These are phyloP conservation scores for Mythimna pallens DNA, from an alignment of 2,888 invertebrate genomes.

Conservation along the genomic window DNA sequence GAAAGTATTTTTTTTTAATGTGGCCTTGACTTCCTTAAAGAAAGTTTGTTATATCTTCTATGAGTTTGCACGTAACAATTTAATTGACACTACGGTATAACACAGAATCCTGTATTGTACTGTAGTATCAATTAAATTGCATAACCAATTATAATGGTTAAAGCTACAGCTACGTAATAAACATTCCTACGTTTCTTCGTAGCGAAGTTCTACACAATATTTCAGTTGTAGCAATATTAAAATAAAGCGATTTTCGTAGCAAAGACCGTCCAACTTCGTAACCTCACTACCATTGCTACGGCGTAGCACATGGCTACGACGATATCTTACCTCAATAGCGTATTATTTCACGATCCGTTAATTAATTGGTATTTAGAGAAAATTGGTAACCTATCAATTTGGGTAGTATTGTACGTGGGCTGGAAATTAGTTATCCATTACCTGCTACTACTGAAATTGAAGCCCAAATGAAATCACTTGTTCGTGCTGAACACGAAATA, in stretches of 20 bases:
- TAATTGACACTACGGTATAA: constrained; percentile 1
- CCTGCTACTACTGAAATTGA: constrained; percentile 41
- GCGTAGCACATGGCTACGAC: constrained; percentile 44
- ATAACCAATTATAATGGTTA: constrained; percentile 7
- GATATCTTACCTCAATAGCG: constrained; percentile 17
- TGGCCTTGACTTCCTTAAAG: too few species aligned
- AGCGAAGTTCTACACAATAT: constrained; percentile 19
- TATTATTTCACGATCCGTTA: constrained; percentile 32
- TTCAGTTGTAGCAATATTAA: constrained; percentile 13
- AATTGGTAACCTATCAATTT: constrained; percentile 46
- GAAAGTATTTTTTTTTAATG: too few species aligned
- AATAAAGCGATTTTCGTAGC: constrained; percentile 42
- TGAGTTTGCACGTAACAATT: constrained; percentile 4
- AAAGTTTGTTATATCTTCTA: not conserved
- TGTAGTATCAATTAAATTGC: too few species aligned
- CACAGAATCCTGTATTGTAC: not conserved
- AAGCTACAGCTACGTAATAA: constrained; percentile 23
- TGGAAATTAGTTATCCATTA: constrained; percentile 50
- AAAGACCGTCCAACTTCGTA: not conserved
- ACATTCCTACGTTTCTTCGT: constrained; percentile 18
- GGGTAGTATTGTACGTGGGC: constrained; percentile 46
- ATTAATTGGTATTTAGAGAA: constrained; percentile 53
- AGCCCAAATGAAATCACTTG: constrained; percentile 44
- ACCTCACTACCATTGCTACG: constrained; percentile 34
- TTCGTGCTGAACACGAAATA: constrained; percentile 51